Evolutionary conservation across 2,888 invertebrate species (phyloP).

Genomic region (Nemotelus nigrinus): DNA sequence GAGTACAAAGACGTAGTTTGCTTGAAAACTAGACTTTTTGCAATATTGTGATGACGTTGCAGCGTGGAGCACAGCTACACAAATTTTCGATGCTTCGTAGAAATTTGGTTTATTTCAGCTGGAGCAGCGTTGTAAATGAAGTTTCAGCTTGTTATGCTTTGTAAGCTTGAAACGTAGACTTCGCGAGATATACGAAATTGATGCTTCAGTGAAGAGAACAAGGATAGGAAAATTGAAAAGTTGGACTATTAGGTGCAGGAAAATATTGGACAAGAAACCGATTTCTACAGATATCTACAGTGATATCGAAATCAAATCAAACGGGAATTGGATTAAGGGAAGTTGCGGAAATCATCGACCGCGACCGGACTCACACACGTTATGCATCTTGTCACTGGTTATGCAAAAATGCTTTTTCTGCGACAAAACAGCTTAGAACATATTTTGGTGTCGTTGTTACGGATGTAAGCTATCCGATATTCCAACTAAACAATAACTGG

Average conservation of each 20-base stretch:
- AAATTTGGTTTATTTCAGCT: no score
- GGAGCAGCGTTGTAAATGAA: no score
- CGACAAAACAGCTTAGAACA: conserved; percentile 13
- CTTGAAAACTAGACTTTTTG: no score
- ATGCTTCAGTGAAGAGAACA: not conserved
- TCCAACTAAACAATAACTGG: not conserved
- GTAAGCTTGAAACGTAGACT: no score
- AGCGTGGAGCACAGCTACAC: no score
- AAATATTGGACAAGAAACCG: no score
- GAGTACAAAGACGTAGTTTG: no score
- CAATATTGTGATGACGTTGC: no score
- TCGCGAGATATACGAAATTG: no score
- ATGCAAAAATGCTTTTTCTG: not conserved
- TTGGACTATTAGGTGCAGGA: not conserved
- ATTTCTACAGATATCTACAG: no score
- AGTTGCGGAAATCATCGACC: conserved; percentile 41
- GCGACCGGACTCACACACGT: conserved; percentile 51
- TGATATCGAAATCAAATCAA: conserved; percentile 2
- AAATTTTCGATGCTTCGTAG: no score
- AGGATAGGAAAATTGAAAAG: not conserved
- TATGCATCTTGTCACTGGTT: conserved; percentile 4
- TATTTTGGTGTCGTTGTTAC: conserved; percentile 27
- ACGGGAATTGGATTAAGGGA: not conserved
- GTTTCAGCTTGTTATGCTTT: no score
- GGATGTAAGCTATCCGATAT: conserved; percentile 17